A percentile compares a stretch with the other conserved stretches of the same genome.
Evolutionary conservation across 2,113 vertebrate genomes (phyloP).

Genomic region (Crocuta crocuta): DNA sequence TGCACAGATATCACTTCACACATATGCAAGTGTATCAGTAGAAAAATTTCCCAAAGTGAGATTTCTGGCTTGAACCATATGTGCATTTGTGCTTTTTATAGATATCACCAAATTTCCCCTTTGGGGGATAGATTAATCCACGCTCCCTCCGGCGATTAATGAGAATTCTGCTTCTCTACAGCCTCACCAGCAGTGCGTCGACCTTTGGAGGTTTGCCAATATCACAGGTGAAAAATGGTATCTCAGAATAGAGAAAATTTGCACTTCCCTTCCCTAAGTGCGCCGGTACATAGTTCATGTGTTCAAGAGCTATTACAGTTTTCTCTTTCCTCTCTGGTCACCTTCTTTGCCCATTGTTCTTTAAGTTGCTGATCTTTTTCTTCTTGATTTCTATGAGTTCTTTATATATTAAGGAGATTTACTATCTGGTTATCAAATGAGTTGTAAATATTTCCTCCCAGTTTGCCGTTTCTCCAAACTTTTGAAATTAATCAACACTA

Average conservation of each 20-base stretch:
- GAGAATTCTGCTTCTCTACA: not conserved
- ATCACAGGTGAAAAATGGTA: not conserved
- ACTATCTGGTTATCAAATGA: not conserved
- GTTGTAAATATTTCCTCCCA: not conserved
- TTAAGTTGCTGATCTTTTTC: not conserved
- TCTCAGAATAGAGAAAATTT: not conserved
- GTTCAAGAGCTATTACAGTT: not conserved
- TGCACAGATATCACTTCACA: not conserved
- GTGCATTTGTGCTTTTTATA: not conserved
- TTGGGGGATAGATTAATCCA: not conserved
- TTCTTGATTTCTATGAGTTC: conserved; percentile 8
- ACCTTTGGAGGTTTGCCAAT: not conserved
- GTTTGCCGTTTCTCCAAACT: not conserved
- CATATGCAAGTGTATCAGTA: not conserved
- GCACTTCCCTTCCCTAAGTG: not conserved
- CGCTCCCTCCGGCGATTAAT: not conserved
- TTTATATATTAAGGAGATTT: not conserved
- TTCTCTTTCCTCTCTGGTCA: not conserved
- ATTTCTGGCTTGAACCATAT: not conserved
- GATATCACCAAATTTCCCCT: not conserved
- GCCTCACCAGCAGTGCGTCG: not conserved
- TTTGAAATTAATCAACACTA: not conserved
- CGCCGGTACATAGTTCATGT: too few species aligned
- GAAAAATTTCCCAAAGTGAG: not conserved
- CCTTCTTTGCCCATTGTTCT: not conserved